Percentiles rank a stretch among this genome's conserved stretches.
Evolutionary conservation across 2,797 vertebrate genomes (phyloP).

Genomic region (Hephaestus fuliginosus): DNA sequence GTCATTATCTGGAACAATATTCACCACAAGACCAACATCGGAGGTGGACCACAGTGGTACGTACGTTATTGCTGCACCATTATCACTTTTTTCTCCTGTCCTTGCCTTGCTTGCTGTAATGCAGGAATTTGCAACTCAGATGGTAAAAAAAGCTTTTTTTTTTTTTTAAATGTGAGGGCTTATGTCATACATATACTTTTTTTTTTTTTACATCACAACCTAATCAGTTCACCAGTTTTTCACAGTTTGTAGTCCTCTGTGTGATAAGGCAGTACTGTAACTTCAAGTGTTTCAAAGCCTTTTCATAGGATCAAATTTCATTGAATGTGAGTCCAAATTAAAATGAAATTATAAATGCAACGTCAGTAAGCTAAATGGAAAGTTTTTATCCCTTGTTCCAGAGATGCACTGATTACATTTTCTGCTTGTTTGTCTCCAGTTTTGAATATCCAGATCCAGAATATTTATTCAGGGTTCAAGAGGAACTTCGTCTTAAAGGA

Average conservation of each 20-base stretch:
- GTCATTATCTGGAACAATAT: slow-evolving; percentile 92
- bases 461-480: slow-evolving; percentile 88
- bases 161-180: not conserved
- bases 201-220: not conserved
- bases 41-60: slow-evolving; percentile 87
- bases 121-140: not conserved
- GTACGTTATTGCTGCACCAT: slow-evolving; percentile 5
- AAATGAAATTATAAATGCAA: not conserved
- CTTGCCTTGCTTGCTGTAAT: not conserved
- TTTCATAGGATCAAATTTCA: not conserved
- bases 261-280: not conserved
- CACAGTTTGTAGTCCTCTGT: not conserved
- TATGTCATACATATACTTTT: no score
- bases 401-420: not conserved
- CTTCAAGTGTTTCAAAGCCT: not conserved
- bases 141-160: not conserved
- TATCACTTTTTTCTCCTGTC: not conserved
- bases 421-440: slow-evolving; percentile 61
- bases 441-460: slow-evolving; percentile 91
- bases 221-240: not conserved
- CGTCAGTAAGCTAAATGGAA: not conserved
- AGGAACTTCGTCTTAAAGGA: slow-evolving; percentile 88
- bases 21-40: slow-evolving; percentile 89
- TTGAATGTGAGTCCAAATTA: not conserved
- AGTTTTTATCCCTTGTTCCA: not conserved